A percentile compares a stretch with the other conserved stretches of the same genome.
Evolutionary conservation across 2,888 invertebrate species (phyloP).

Genomic region (Lobophora halterata): DNA sequence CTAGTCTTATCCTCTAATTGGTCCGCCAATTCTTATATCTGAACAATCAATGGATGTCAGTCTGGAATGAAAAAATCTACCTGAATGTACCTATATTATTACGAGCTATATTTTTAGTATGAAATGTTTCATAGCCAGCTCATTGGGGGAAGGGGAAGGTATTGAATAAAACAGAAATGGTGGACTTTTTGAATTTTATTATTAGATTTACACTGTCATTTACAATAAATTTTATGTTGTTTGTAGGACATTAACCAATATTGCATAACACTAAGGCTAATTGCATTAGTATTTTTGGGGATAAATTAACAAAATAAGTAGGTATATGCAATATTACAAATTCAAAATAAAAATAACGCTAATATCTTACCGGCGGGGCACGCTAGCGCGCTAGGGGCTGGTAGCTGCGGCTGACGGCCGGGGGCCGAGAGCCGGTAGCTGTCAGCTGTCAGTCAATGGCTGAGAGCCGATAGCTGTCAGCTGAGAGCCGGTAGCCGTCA

Average conservation of each 20-base stretch:
- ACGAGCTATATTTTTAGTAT: too few relatives aligned
- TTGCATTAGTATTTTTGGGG: slow-evolving; percentile 79
- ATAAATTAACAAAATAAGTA: slow-evolving; percentile 79
- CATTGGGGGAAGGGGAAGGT: background rate
- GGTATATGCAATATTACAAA: slow-evolving; percentile 80
- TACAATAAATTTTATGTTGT: slow-evolving; percentile 81
- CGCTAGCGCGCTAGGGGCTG: slow-evolving; percentile 44
- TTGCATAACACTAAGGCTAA: slow-evolving; percentile 81
- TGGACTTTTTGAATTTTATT: slow-evolving; percentile 81
- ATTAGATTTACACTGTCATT: slow-evolving; percentile 82
- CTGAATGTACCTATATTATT: too few relatives aligned
- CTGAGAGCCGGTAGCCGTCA: too few relatives aligned
- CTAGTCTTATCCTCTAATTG: too few relatives aligned
- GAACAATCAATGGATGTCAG: too few relatives aligned
- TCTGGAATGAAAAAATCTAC: too few relatives aligned
- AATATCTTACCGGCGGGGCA: slow-evolving; percentile 79
- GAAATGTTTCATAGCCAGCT: background rate
- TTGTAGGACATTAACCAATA: slow-evolving; percentile 80
- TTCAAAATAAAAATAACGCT: slow-evolving; percentile 78
- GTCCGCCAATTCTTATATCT: too few relatives aligned
- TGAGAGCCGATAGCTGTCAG: too few relatives aligned
- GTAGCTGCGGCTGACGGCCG: slow-evolving; percentile 35
- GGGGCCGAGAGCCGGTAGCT: too few relatives aligned
- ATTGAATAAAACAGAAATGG: slow-evolving; percentile 54
- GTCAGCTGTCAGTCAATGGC: too few relatives aligned